Evolutionary conservation across 2,113 vertebrate species (phyloP).

Genomic region (Daphoenositta chrysoptera): DNA sequence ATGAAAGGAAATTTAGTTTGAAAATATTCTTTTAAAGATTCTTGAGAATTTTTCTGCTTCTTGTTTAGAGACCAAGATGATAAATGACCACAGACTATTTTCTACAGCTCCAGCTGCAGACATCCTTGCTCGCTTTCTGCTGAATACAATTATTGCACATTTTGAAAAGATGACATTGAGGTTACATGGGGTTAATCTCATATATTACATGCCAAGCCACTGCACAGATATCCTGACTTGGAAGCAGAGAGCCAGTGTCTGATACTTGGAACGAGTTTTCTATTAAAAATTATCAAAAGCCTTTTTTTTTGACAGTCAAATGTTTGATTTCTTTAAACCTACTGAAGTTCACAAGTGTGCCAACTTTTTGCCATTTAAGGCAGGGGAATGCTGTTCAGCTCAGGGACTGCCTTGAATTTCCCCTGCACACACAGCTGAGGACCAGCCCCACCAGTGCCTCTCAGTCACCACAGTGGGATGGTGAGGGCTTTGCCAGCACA

Average conservation of each 20-base stretch:
- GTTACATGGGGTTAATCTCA: background rate
- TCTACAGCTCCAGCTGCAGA: background rate
- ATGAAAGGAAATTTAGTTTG: background rate
- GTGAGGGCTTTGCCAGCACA: accelerated
- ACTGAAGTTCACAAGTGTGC: background rate
- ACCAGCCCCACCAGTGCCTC: background rate
- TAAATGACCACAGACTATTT: background rate
- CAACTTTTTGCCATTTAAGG: background rate
- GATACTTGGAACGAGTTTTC: background rate
- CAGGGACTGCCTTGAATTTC: background rate
- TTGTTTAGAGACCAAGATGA: background rate
- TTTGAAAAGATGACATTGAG: background rate
- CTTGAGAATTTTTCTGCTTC: background rate
- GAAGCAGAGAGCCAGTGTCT: background rate
- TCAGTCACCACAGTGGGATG: background rate
- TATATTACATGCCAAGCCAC: background rate
- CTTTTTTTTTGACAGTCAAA: background rate
- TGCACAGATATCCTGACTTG: background rate
- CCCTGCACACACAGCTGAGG: background rate
- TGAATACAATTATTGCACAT: background rate
- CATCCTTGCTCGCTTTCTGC: background rate
- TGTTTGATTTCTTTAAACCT: background rate
- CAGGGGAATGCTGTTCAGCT: background rate
- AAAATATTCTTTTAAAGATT: background rate
- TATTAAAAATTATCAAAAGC: background rate